Base-by-base conservation (phyloP, 2,113 vertebrate species). In the Megalops atlanticus region DNA sequence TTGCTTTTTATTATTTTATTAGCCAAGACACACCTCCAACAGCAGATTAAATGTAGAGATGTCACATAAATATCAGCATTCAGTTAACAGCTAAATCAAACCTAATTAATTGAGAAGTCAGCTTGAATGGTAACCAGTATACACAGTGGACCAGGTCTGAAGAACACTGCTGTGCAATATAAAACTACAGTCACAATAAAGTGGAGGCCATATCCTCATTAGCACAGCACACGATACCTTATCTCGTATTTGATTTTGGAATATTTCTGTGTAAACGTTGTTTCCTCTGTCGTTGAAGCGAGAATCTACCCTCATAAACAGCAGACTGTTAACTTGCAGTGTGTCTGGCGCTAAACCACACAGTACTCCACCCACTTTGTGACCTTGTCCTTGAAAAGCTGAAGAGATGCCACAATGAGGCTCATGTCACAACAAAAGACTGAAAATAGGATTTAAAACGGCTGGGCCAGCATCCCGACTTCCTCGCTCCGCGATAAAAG, bases 361-460 rank as follows among this genome's bases (percentile, higher is more conserved):
- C 58, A 31, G 8, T 31, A n/a, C 58, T 64, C 58, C 58, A 8
- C n/a, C 58, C 58, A 64, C 76, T 88, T 91, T 85, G 86, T 83
- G 82, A 87, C 84, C 81, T 49, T 81, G 91, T 90, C 92, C 92
- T 93, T 92, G 90, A 89, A 86, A 88, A 87, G 87, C 89, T 85
- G 81, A 92, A 90, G 86, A 89, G 84, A 78, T 82, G 80, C 86
- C 87, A 78, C 83, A 83, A 83, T 89, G 78, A 82, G 83, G 75
- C 64, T 73, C 47, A 33, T 52, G 24, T 72, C 76, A 21, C 18
- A 70, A 70, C 64, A 82, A 77, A 77, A 64, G 84, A 81, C 85
- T 78, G 86, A 85, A 91, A 93, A 93, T 91, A 88, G 92, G 93
- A 94, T 94, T 94, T 94, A 83, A 82, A 85, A 91, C 86, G 90